These are phyloP conservation scores for Schizopygopsis malacanthus DNA, from an alignment of 2,797 vertebrate genomes.

Conservation along the genomic window DNA sequence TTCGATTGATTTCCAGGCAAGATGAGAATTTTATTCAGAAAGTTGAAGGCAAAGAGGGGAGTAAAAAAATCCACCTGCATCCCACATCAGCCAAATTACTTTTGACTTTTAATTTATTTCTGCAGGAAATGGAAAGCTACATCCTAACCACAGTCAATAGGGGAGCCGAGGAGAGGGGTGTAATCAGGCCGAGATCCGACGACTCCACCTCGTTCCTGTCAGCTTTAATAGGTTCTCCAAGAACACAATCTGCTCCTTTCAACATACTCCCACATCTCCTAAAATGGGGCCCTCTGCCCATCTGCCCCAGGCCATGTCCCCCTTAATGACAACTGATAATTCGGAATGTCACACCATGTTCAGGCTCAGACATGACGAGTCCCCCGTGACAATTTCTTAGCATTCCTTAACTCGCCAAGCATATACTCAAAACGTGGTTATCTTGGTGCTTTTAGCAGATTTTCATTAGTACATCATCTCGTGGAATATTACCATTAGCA, in stretches of 20 bases:
- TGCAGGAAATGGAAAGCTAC: conserved; percentile 97
- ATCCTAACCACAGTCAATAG: conserved; percentile 96
- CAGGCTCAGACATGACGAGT: conserved; percentile 41
- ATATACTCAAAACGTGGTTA: background rate
- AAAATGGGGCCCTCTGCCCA: conserved; percentile 67
- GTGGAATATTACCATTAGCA: background rate
- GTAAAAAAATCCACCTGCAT: conserved; percentile 87
- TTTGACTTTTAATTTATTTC: conserved; percentile 99
- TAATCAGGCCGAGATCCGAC: conserved; percentile 92
- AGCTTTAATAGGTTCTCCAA: conserved; percentile 94
- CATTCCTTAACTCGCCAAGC: background rate
- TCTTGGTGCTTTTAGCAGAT: background rate
- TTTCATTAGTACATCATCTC: conserved; percentile 20
- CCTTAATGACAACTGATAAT: conserved; percentile 88
- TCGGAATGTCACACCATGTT: conserved; percentile 69
- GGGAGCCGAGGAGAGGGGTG: conserved; percentile 84
- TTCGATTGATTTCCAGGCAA: conserved; percentile 94
- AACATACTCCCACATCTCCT: conserved; percentile 83
- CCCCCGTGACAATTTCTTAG: background rate
- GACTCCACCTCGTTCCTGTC: conserved; percentile 88
- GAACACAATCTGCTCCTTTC: conserved; percentile 88
- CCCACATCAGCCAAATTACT: conserved; percentile 98
- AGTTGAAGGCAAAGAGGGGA: conserved; percentile 68
- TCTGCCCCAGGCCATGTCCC: conserved; percentile 74
- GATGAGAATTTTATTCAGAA: conserved; percentile 82